Conservation (phyloP, 30 jellyfish, hydroid and myxozoan species). For the Haliclystus octoradiatus region DNA sequence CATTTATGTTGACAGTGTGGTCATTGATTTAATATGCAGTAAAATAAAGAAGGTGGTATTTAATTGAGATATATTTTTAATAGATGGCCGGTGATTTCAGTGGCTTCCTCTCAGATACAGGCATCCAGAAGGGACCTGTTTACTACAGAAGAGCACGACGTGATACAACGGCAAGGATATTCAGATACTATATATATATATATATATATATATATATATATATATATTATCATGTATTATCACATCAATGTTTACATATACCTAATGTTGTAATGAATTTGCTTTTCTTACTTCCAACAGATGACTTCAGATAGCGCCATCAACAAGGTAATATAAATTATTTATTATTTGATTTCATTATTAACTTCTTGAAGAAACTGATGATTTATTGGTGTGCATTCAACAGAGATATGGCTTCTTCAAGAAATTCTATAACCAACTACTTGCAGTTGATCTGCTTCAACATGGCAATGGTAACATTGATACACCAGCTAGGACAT, state of each 20-base stretch:
- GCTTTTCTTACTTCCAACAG: background rate
- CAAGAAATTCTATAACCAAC: constrained; percentile 31
- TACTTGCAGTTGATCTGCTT: constrained; percentile 46
- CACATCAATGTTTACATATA: background rate
- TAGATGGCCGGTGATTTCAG: constrained; percentile 57
- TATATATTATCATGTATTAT: too few species aligned
- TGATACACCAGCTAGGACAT: constrained; percentile 77
- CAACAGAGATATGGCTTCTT: constrained; percentile 45
- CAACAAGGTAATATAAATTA: too few species aligned
- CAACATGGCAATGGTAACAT: constrained; percentile 58
- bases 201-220: constrained; percentile 31
- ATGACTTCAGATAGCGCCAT: too few species aligned
- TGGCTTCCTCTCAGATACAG: constrained; percentile 70
- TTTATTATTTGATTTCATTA: too few species aligned
- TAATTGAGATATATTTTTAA: too few species aligned
- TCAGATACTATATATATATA: too few species aligned
- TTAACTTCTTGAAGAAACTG: too few species aligned
- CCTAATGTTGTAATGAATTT: background rate
- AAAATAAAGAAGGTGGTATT: too few species aligned
- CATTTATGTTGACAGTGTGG: too few species aligned
- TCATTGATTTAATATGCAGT: too few species aligned
- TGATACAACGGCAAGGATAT: constrained; percentile 3
- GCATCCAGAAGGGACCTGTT: constrained; percentile 79
- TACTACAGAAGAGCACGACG: constrained; percentile 33
- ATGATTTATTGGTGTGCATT: background rate